phyloP scores from a whole-genome alignment of 2,797 vertebrate species.

The Glyptemys insculpta region DNA sequence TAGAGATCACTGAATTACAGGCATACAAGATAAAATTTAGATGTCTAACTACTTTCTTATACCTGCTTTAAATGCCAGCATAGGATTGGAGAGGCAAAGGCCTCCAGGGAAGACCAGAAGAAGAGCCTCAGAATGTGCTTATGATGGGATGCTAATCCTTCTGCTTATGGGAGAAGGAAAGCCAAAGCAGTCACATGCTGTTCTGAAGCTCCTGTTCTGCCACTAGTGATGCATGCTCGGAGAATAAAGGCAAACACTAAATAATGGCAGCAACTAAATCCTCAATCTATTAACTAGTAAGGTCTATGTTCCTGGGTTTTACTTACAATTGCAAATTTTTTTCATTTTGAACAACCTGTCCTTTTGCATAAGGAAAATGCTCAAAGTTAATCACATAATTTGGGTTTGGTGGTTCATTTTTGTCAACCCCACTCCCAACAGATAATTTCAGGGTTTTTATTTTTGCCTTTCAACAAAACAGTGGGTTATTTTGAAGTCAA shows the following conservation, averaged over 20 bases:
- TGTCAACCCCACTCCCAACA: not conserved
- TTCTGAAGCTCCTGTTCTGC: not conserved
- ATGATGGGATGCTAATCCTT: slow-evolving; percentile 1
- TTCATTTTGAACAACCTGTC: not conserved
- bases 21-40: slow-evolving; percentile 38
- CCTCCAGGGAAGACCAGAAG: slow-evolving; percentile 21
- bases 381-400: slow-evolving; percentile 23
- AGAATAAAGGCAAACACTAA: not conserved
- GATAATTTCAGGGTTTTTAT: not conserved
- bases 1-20: not conserved
- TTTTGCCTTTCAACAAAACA: not conserved
- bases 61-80: slow-evolving; percentile 35
- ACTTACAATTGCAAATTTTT: not conserved
- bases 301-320: not conserved
- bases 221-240: not conserved
- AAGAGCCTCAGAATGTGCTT: not conserved
- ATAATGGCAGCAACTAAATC: not conserved
- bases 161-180: not conserved
- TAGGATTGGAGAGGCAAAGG: slow-evolving; percentile 7
- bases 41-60: slow-evolving; percentile 31
- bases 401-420: not conserved
- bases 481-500: not conserved
- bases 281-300: not conserved
- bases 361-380: slow-evolving; percentile 33
- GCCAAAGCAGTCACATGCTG: not conserved